Evolutionary conservation across 1,140 invertebrate species (phyloP), one percentile per base, ranked within the genome.

Genomic region (Leguminivora glycinivorella): DNA sequence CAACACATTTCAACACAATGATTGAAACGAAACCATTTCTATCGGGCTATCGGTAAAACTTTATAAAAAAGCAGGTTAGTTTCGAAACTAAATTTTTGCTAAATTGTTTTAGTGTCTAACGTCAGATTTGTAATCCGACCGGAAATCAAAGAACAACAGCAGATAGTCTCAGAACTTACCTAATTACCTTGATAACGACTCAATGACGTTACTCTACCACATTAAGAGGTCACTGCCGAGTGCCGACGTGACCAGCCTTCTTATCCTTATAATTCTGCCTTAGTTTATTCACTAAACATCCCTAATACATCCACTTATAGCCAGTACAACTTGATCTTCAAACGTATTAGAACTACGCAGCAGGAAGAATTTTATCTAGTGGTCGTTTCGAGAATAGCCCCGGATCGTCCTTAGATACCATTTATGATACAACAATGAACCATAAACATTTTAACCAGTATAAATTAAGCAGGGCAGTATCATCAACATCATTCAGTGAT

Each of bases 341-440:
- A n/a, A n/a, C 40, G n/a, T n/a, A 43, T 43, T 17, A n/a, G 5
- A 17, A 43, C 3, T n/a, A 17, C n/a, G 6, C 5, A 22, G n/a
- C 47, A 6, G 14, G 9, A n/a, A n/a, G 9, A 52, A 52, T 22
- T 2, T 7, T 3, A 2, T 22, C 6, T 22, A 52, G 4, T 22
- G 47, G 17, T 52, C 19, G 7, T 9, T 3, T 1, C 17, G 19
- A 22, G 47, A 52, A 52, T 52, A 52, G 19, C 47, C 9, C 5
- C 19, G 19, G 5, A 22, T 22, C 47, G 58, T 47, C 80, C 70
- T 47, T 17, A 67, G 38, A 71, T 58, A 79, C 88, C 87, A 83
- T 88, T 83, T 88, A 82, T 82, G 83, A 87, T 78, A 82, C 34
- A 81, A 90, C 87, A 88, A 89, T 87, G 86, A 82, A 69, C 72